These are phyloP conservation scores for Drosophila lini DNA, from an alignment of 1,140 invertebrate species.

Conservation along the genomic window DNA sequence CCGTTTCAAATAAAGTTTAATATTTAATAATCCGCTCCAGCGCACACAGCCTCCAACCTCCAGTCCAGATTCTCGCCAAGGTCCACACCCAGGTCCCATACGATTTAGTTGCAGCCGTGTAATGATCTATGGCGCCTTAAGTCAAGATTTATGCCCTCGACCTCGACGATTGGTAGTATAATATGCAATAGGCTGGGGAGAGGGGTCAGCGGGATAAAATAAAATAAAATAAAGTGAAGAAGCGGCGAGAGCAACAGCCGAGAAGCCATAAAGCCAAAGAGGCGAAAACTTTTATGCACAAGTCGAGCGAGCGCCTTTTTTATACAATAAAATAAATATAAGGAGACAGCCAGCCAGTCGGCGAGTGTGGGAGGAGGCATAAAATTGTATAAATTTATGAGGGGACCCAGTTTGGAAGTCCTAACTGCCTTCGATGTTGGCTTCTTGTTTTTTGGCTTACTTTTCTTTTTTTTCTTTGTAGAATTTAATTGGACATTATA, in stretches of 20 bases:
- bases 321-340: constrained; percentile 79
- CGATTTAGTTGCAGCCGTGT: constrained; percentile 61
- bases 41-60: constrained; percentile 17
- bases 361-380: constrained; percentile 34
- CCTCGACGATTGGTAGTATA: constrained; percentile 64
- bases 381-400: constrained; percentile 78
- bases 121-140: constrained; percentile 76
- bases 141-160: constrained; percentile 71
- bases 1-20: constrained; percentile 53
- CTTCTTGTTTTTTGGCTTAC: constrained; percentile 23
- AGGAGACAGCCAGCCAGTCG: constrained; percentile 13
- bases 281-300: constrained; percentile 52
- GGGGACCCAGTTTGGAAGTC: constrained; percentile 45
- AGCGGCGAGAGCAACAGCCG: constrained; percentile 19
- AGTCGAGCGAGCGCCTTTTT: constrained; percentile 53
- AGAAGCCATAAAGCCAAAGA: constrained; percentile 71
- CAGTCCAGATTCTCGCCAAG: neutral
- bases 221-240: constrained; percentile 11
- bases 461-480: constrained; percentile 32
- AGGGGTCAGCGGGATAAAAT: constrained; percentile 3
- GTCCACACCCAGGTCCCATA: constrained; percentile 14
- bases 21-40: constrained; percentile 72
- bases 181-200: constrained; percentile 43
- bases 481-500: constrained; percentile 80
- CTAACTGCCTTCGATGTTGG: constrained; percentile 35